Evolutionary conservation across 2,113 vertebrate species (phyloP).

Genomic region (Benitochromis conjunctus): DNA sequence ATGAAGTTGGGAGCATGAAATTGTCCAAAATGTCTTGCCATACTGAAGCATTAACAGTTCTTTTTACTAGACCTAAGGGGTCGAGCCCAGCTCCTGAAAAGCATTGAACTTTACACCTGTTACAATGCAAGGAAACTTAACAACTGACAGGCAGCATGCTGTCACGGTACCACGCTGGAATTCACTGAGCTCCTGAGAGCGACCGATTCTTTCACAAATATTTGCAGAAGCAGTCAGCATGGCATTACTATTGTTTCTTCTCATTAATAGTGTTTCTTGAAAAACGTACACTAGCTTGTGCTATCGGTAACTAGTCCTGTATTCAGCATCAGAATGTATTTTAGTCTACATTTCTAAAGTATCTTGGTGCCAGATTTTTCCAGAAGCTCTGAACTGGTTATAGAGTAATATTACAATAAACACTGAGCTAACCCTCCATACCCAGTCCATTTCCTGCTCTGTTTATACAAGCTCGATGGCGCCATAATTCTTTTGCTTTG

Average conservation of each 20-base stretch:
- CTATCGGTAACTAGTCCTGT: not conserved
- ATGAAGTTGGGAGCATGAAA: not conserved
- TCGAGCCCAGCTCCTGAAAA: not conserved
- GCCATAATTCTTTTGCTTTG: constrained; percentile 4
- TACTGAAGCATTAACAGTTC: not conserved
- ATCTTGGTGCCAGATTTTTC: not conserved
- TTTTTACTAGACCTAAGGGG: not conserved
- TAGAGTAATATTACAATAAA: constrained; percentile 1
- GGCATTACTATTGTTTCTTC: not conserved
- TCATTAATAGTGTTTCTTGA: not conserved
- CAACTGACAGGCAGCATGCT: not conserved
- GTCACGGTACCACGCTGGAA: not conserved
- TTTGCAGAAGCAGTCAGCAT: not conserved
- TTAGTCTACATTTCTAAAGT: not conserved
- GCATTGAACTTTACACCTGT: not conserved
- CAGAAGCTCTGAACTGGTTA: not conserved
- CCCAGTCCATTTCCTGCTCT: constrained; percentile 32
- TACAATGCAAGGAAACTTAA: not conserved
- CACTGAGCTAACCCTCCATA: not conserved
- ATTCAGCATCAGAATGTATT: not conserved
- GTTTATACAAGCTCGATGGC: not conserved
- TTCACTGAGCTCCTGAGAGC: not conserved
- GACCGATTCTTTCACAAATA: not conserved
- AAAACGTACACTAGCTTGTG: not conserved
- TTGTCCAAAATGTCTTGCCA: not conserved